phyloP scores from a whole-genome alignment of 2,113 vertebrate genomes.

The Chlorocebus sabaeus region DNA sequence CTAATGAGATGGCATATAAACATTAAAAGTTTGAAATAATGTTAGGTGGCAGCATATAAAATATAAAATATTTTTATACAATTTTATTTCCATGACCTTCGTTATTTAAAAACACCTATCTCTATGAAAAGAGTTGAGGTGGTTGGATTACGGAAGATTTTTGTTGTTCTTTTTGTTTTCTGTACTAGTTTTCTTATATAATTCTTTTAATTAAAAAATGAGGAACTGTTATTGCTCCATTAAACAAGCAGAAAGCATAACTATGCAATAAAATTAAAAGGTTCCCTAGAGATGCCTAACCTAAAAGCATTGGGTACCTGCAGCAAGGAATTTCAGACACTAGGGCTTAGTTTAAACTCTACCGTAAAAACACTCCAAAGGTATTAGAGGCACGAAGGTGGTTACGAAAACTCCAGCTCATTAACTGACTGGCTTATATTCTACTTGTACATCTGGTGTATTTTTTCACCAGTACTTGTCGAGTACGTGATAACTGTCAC shows the following conservation, averaged over 20 bases:
- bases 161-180: neutral
- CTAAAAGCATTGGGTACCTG: neutral
- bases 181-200: neutral
- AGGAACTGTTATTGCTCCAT: neutral
- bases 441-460: neutral
- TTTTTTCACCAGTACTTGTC: neutral
- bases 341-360: neutral
- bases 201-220: conserved; percentile 29
- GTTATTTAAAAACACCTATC: neutral
- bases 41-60: neutral
- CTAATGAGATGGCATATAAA: neutral
- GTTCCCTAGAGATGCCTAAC: neutral
- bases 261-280: conserved; percentile 7
- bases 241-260: neutral
- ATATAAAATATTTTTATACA: neutral
- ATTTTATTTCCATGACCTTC: neutral
- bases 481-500: neutral
- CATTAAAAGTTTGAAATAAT: neutral
- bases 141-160: neutral
- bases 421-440: neutral
- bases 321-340: neutral
- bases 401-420: neutral
- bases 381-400: neutral
- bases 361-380: neutral
- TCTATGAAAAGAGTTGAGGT: conserved; percentile 6